These are phyloP conservation scores for Sphenodon punctatus DNA, from an alignment of 2,797 vertebrate species.

Conservation along the genomic window DNA sequence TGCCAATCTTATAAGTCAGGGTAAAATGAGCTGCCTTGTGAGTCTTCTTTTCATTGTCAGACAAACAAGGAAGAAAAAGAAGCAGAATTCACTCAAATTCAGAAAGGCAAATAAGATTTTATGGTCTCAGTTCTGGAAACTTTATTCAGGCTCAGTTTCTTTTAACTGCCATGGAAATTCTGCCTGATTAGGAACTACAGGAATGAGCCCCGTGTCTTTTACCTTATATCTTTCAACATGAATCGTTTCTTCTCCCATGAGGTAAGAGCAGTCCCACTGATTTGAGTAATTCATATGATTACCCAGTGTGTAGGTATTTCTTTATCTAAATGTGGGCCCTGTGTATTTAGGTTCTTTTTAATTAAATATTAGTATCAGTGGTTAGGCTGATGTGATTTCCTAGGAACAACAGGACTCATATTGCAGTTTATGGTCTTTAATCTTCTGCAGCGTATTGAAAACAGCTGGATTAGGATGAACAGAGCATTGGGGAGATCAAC, in stretches of 20 bases:
- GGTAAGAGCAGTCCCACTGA: background rate
- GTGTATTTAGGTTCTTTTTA: background rate
- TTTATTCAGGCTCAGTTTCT: background rate
- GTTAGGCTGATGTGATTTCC: conserved; percentile 32
- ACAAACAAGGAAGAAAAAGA: background rate
- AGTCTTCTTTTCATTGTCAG: background rate
- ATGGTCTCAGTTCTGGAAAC: background rate
- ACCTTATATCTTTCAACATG: background rate
- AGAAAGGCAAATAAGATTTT: background rate
- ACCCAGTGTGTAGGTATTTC: background rate
- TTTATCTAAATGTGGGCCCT: background rate
- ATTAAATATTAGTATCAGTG: background rate
- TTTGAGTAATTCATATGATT: conserved; percentile 5
- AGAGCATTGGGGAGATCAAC: background rate
- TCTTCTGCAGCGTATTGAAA: conserved; percentile 5
- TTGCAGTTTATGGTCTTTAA: conserved; percentile 22
- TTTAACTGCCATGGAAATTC: background rate
- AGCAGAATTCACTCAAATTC: background rate
- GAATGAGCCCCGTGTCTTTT: background rate
- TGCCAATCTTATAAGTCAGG: background rate
- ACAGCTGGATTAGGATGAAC: conserved; percentile 1
- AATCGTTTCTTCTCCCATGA: background rate
- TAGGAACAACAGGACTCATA: conserved; percentile 19
- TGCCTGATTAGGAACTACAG: background rate
- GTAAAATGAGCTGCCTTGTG: background rate